Evolutionary conservation across 2,888 invertebrate species (phyloP).

Genomic region (Flexamia atlantica): DNA sequence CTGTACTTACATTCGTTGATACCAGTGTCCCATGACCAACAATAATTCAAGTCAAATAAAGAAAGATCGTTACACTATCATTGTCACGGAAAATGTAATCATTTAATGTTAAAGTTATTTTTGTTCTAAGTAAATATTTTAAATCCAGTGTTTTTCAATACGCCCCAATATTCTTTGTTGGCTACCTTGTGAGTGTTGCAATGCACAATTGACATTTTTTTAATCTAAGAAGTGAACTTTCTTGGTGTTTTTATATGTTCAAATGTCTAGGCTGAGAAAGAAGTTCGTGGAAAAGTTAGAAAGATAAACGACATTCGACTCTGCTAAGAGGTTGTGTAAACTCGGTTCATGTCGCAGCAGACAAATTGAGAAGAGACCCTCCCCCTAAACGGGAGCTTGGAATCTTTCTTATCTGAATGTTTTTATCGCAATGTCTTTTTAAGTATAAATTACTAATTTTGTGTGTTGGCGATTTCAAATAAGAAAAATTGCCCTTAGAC

Average conservation of each 20-base stretch:
- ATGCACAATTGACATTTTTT: no score
- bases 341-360: constrained; percentile 1
- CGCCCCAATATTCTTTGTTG: no score
- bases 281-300: constrained; percentile 33
- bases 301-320: constrained; percentile 43
- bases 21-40: no score
- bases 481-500: not conserved
- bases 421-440: not conserved
- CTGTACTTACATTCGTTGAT: no score
- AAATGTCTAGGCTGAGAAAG: not conserved
- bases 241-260: not conserved
- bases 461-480: not conserved
- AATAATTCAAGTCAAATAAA: no score
- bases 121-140: no score
- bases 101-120: no score
- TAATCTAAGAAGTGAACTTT: no score
- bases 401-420: constrained; percentile 7
- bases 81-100: no score
- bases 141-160: no score
- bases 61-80: no score
- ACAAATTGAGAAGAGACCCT: constrained; percentile 3
- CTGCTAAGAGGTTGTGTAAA: constrained; percentile 23
- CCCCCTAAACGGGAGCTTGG: not conserved
- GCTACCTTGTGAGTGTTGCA: no score
- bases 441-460: not conserved